Evolutionary conservation across 2,797 vertebrate genomes (phyloP).

Genomic region (Kryptolebias ocellatus): DNA sequence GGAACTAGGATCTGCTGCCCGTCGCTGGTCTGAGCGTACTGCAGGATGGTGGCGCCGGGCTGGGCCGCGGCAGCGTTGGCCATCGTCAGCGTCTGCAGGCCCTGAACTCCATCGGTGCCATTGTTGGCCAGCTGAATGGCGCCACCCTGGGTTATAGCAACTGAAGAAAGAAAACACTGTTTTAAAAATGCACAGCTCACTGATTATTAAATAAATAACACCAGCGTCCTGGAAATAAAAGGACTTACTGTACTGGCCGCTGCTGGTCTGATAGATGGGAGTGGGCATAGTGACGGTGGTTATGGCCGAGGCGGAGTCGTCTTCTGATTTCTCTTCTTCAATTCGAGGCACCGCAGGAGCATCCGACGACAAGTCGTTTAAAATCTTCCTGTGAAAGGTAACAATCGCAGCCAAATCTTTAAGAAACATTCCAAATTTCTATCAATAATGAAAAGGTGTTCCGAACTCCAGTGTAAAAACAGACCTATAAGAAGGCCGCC

Average conservation of each 20-base stretch:
- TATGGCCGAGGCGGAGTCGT: slow-evolving; percentile 93
- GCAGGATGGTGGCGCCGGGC: slow-evolving; percentile 94
- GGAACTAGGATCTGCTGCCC: slow-evolving; percentile 99
- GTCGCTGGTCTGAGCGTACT: slow-evolving; percentile 98
- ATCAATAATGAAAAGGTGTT: no score
- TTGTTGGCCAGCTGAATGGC: slow-evolving; percentile 99
- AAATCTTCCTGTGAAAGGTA: slow-evolving; percentile 88
- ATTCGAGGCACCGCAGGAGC: slow-evolving; percentile 94
- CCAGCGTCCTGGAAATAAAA: not conserved
- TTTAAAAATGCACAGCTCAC: not conserved
- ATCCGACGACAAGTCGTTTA: slow-evolving; percentile 98
- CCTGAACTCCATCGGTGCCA: slow-evolving; percentile 95
- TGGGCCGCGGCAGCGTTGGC: slow-evolving; percentile 90
- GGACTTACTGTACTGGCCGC: slow-evolving; percentile 96
- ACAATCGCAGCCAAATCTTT: slow-evolving; percentile 6
- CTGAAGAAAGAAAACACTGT: slow-evolving; percentile 65
- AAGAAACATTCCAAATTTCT: no score
- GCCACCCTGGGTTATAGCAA: slow-evolving; percentile 98
- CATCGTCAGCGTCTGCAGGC: slow-evolving; percentile 97
- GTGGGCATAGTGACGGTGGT: slow-evolving; percentile 98
- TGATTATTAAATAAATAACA: not conserved
- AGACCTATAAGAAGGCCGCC: slow-evolving; percentile 97
- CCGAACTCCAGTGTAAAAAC: slow-evolving; percentile 7
- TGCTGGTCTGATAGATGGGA: slow-evolving; percentile 99
- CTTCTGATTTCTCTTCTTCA: slow-evolving; percentile 98